Evolutionary conservation across 2,797 vertebrate genomes (phyloP), one percentile per base, ranked within the genome.

Genomic region (Zalophus californianus): DNA sequence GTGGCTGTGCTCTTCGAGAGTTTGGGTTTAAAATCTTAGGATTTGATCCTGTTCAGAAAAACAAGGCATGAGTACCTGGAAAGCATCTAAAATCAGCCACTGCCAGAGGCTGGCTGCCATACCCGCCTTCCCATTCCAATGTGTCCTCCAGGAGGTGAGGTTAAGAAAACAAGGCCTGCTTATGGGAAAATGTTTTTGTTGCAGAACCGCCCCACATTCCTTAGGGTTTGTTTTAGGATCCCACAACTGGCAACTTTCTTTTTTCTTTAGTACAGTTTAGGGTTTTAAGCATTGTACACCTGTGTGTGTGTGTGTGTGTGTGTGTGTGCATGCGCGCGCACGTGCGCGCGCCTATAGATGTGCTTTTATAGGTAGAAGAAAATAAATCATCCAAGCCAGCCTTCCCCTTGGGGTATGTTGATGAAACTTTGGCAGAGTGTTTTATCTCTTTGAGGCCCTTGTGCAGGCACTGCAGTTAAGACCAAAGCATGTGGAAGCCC

Each of bases 1-100:
- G 16, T 48, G 87, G 56, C 92, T 96, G 52, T 91, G 88, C 88
- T 97, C 95, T 96, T 92, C 86, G 96, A 97, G 92, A 86, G 92
- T 97, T 97, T 97, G 82, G 93, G 92, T 94, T 97, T 97, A 97
- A 97, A 98, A 97, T 98, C 97, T 97, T 94, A 96, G 96, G 95
- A 97, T 97, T 98, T 97, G 97, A 98, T 98, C 91, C 96, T 94
- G 85, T 80, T 94, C 75, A 78, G 96, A 96, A 97, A 97, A 95
- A 94, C 85, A 95, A 94, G 89, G 38, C 78, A 0, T 56, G 85
- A 41, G 73, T 64, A 91, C 90, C 96, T 58, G 93, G 27, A 2
- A 83, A 96, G 97, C 94, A 96, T 97, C 91, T 80, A 14, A 96
- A 97, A 97, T 97, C 87, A 97, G 91, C 82, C 25, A 0, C 44